Base-by-base conservation (phyloP, 2,113 vertebrate species). In the Misgurnus mizolepis region DNA sequence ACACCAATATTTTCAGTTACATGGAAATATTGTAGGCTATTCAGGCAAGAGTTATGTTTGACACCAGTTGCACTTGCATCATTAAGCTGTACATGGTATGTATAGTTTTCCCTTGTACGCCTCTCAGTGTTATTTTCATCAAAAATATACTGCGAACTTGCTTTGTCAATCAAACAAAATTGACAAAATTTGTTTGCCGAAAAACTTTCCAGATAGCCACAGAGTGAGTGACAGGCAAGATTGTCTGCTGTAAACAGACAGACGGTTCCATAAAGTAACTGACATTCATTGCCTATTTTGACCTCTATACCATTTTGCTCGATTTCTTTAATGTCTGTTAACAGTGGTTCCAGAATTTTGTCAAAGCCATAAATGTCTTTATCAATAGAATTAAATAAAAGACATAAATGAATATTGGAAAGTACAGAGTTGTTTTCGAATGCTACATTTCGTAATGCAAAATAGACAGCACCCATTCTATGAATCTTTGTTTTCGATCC, bases 91-190 rank as follows among this genome's bases (percentile, higher is more conserved):
- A 77, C 69, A 77, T 80, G 61, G 55, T 79, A 3, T 58, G 69
- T 5, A 61, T 78, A 83, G 18, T 58, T 80, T 4, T n/a, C 14
- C 50, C 34, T 67, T 18, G 34, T 69, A 34, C 34, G 64, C 5
- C 15, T n/a, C 49, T 83, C 78, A 7, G 40, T 14, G 4, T 73
- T 7, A 72, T 82, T 43, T n/a, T 85, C 79, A 71, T 81, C 60
- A 79, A 71, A 85, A 2, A 81, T 76, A 53, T 7, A 9, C 17
- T 80, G 53, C 7, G 62, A 55, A 64, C 11, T 47, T 64, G 40
- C 4, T 85, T 74, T 75, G 67, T 77, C 67, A 73, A 58, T 43
- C 14, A 76, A 9, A 45, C 50, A 70, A 7, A 79, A 50, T 3
- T 71, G 14, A 39, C 58, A 56, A 43, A 67, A 41, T 67, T 39